Base-by-base conservation (phyloP, 64 coral and sea anemone genomes). In the Porites lutea region DNA sequence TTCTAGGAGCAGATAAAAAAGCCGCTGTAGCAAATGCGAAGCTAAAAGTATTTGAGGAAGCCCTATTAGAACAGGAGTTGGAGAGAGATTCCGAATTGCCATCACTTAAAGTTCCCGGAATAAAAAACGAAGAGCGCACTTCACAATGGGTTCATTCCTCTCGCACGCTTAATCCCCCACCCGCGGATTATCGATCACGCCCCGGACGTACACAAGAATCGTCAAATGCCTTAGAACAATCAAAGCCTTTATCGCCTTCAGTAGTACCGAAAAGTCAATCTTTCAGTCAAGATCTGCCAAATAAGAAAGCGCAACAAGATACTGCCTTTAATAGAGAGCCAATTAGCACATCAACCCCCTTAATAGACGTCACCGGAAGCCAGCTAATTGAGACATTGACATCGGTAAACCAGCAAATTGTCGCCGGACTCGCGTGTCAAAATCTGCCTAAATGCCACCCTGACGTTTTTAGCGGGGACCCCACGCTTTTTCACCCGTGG, bases 401-500 rank as follows among this genome's bases (percentile, higher is more conserved):
- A 49, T 50, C 46, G 21, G 27, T 60, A 61, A 85, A 86, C 37
- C 70, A 86, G 64, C 16, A 83, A 91, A 75, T 86, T 47, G 59
- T 92, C 8, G 27, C 67, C 16, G 64, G 78, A 16, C 58, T 86
- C 12, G 81, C 90, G 59, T 15, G 44, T 48, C 90, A 92, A 84
- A 92, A 52, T 73, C 66, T 91, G 11, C 78, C 89, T 19, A 91
- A 91, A 63, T 91, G 89, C 78, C 53, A 82, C 9, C 79, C 80
- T 13, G 90, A 92, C 79, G 65, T 55, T 10, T 92, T 92, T 19
- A n/a, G n/a, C 52, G 90, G 90, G 23, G 89, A 84, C 59, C 48
- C 89, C 11, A 75, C 80, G 13, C 70, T 84, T 47, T 92, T 92
- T 45, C 79, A 92, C 65, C 78, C 89, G 8, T 91, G 89, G 63